Conservation (phyloP, 2,888 invertebrate genomes). For the Cosmopolites sordidus region DNA sequence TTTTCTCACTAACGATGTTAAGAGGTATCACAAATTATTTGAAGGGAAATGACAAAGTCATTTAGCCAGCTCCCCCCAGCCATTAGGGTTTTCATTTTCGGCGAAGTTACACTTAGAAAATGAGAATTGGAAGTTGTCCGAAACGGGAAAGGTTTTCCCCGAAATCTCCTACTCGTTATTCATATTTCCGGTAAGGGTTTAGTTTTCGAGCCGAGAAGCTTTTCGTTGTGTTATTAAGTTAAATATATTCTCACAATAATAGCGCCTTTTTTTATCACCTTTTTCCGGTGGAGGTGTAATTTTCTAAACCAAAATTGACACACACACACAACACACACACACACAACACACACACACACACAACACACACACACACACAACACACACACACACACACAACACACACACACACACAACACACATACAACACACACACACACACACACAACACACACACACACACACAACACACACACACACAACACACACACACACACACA, state of each 20-base stretch:
- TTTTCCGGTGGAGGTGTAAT: neutral
- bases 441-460: too few relatives aligned
- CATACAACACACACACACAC: too few relatives aligned
- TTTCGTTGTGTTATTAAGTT: constrained; percentile 1
- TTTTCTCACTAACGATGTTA: neutral
- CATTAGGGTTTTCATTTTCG: constrained; percentile 13
- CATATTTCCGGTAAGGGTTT: constrained; percentile 9
- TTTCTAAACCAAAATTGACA: neutral
- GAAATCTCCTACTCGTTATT: constrained; percentile 3
- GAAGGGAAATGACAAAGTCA: constrained; percentile 12
- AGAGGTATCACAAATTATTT: neutral
- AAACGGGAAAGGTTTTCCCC: neutral
- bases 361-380: too few relatives aligned
- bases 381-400: too few relatives aligned
- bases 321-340: neutral
- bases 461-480: too few relatives aligned
- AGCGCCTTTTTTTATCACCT: too few relatives aligned
- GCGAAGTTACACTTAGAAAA: constrained; percentile 6
- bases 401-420: too few relatives aligned
- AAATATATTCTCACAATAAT: neutral
- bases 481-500: too few relatives aligned
- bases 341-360: neutral
- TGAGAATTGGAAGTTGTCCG: constrained; percentile 5
- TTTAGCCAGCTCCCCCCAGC: constrained; percentile 9
- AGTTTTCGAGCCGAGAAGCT: constrained; percentile 2